Percentiles rank a stretch among this genome's conserved stretches.
Evolutionary conservation across 2,888 invertebrate genomes (phyloP).

Genomic region (Dicyrtoma fusca): DNA sequence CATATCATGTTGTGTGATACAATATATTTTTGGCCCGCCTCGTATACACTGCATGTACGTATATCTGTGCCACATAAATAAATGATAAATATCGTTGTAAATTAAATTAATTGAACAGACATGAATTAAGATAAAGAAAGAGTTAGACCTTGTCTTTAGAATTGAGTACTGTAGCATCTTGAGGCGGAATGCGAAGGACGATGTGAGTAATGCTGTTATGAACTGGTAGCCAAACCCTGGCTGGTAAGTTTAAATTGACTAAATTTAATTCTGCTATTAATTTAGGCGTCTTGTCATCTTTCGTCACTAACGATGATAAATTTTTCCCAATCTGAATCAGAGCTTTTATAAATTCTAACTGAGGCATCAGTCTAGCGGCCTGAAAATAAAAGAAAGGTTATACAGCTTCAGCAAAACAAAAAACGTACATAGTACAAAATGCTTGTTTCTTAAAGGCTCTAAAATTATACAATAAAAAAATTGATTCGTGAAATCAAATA

Average conservation of each 20-base stretch:
- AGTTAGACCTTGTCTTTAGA: conserved; percentile 87
- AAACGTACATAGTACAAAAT: neutral
- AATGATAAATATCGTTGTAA: neutral
- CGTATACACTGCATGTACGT: too few relatives aligned
- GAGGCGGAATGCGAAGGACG: conserved; percentile 94
- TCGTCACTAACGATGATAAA: conserved; percentile 77
- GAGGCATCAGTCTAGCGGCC: conserved; percentile 80
- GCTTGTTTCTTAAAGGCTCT: neutral
- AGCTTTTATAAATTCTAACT: conserved; percentile 85
- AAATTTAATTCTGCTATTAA: conserved; percentile 90
- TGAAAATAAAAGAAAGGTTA: conserved; percentile 59
- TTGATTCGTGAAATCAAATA: neutral
- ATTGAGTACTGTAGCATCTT: conserved; percentile 96
- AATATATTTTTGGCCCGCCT: neutral
- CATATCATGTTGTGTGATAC: too few relatives aligned
- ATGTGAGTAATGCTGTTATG: conserved; percentile 82
- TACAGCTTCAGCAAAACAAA: neutral
- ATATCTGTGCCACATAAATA: too few relatives aligned
- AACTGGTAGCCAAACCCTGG: conserved; percentile 95
- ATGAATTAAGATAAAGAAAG: neutral
- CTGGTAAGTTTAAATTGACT: conserved; percentile 95
- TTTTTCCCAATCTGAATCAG: conserved; percentile 83
- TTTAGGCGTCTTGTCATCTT: conserved; percentile 89
- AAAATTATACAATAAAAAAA: neutral
- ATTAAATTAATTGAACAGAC: neutral